phyloP scores from a whole-genome alignment of 2,113 vertebrate genomes.

The Sinosuthora webbiana region DNA sequence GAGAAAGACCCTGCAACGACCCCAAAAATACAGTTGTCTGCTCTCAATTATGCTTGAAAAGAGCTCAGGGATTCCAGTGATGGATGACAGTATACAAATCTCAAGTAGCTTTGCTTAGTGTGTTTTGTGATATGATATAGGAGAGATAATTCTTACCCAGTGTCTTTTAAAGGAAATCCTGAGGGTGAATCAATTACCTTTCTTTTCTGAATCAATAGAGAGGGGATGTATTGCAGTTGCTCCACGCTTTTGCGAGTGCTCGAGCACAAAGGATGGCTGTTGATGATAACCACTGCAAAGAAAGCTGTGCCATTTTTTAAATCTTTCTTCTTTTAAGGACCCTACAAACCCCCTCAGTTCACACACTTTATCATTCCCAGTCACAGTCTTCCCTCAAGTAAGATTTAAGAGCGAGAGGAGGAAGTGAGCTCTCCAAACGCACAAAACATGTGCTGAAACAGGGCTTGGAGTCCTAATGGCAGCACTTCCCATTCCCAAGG shows the following conservation, averaged over 20 bases:
- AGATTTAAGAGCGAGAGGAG: conserved; percentile 16
- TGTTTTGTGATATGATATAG: conserved; percentile 41
- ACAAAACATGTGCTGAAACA: not conserved
- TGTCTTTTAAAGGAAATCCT: conserved; percentile 54
- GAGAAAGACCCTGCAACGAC: not conserved
- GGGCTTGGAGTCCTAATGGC: not conserved
- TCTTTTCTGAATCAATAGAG: conserved; percentile 52
- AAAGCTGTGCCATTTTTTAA: not conserved
- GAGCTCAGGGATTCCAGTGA: not conserved
- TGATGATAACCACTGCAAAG: conserved; percentile 26
- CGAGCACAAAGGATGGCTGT: conserved; percentile 38
- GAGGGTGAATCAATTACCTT: conserved; percentile 56
- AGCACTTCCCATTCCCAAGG: not conserved
- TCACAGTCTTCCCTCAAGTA: conserved; percentile 17
- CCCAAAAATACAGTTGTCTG: not conserved
- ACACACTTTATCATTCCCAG: conserved; percentile 45
- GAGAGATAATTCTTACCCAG: conserved; percentile 27
- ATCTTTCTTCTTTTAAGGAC: conserved; percentile 13
- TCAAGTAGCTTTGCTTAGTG: conserved; percentile 39
- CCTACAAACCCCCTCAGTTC: conserved; percentile 11
- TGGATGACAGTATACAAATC: conserved; percentile 8
- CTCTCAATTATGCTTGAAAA: not conserved
- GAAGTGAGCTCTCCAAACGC: not conserved
- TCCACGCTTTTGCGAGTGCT: not conserved
- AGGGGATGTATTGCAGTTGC: conserved; percentile 34